These are phyloP conservation scores for Drosophila mimetica DNA, from an alignment of 2,888 invertebrate species.

Conservation along the genomic window DNA sequence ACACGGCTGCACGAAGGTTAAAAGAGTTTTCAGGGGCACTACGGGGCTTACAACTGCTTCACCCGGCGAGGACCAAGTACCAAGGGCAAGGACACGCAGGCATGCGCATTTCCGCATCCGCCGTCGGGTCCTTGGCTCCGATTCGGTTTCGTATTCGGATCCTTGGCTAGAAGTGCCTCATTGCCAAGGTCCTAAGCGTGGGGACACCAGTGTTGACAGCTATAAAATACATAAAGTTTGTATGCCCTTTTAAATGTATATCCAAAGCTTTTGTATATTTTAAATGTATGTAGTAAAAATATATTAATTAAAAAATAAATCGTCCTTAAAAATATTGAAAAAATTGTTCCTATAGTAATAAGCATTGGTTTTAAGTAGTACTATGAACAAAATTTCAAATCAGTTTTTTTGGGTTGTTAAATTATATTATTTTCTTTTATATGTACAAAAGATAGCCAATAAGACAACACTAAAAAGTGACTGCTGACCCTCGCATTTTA, in stretches of 20 bases:
- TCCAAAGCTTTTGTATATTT: no score
- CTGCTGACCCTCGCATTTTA: constrained; percentile 1
- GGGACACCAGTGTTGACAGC: constrained; percentile 18
- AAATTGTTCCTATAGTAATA: no score
- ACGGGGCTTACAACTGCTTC: constrained; percentile 46
- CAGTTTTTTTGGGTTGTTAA: no score
- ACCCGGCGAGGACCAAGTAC: constrained; percentile 55
- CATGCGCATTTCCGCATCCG: constrained; percentile 81
- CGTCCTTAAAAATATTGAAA: no score
- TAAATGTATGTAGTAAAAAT: no score
- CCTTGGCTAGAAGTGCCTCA: constrained; percentile 27
- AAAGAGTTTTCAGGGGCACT: constrained; percentile 58
- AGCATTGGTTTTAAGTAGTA: no score
- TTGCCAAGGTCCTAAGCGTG: constrained; percentile 53
- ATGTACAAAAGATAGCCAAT: no score
- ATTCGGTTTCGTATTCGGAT: constrained; percentile 12
- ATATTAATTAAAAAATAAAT: no score
- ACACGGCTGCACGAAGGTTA: constrained; percentile 74
- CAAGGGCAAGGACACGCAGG: constrained; percentile 84
- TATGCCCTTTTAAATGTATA: not conserved
- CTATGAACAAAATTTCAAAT: no score
- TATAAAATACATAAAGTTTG: not conserved
- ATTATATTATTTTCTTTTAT: no score
- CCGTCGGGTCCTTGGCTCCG: constrained; percentile 40
- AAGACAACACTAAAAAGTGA: not conserved